Percentiles rank a stretch among this genome's conserved stretches.
These are phyloP conservation scores for Lathronympha strigana DNA, from an alignment of 2,888 invertebrate species.

Conservation along the genomic window DNA sequence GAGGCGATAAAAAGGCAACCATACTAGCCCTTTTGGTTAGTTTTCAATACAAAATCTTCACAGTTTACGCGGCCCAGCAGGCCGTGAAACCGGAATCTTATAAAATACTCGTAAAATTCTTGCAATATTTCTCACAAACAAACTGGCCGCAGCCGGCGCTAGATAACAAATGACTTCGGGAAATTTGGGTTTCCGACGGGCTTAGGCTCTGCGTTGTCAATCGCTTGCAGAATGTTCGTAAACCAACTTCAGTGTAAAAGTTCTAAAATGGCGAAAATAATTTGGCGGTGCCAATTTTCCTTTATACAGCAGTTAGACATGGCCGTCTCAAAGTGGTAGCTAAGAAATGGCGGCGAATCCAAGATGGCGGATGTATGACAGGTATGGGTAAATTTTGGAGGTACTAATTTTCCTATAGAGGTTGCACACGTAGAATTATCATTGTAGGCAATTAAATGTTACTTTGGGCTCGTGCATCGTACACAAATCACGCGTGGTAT, in stretches of 20 bases:
- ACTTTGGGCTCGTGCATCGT: too few species aligned
- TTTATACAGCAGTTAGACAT: too few species aligned
- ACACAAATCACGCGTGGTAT: too few species aligned
- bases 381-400: too few species aligned
- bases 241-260: not conserved
- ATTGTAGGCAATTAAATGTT: too few species aligned
- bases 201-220: not conserved
- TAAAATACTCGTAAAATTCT: slow-evolving; percentile 19
- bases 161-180: slow-evolving; percentile 36
- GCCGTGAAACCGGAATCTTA: not conserved
- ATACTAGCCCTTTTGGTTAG: not conserved
- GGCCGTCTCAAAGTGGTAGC: not conserved
- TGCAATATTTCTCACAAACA: slow-evolving; percentile 20
- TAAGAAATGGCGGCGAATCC: too few species aligned
- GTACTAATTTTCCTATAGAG: too few species aligned
- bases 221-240: not conserved
- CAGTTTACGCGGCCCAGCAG: not conserved
- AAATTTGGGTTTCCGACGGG: slow-evolving; percentile 33
- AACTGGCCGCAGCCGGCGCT: slow-evolving; percentile 21
- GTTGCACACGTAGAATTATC: too few species aligned
- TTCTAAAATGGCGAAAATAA: too few species aligned
- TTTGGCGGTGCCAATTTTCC: too few species aligned
- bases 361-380: too few species aligned
- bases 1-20: not conserved
- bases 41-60: not conserved